A percentile compares a stretch with the other conserved stretches of the same genome.
Conservation (phyloP, 2,797 vertebrate genomes). For the Monodelphis domestica region DNA sequence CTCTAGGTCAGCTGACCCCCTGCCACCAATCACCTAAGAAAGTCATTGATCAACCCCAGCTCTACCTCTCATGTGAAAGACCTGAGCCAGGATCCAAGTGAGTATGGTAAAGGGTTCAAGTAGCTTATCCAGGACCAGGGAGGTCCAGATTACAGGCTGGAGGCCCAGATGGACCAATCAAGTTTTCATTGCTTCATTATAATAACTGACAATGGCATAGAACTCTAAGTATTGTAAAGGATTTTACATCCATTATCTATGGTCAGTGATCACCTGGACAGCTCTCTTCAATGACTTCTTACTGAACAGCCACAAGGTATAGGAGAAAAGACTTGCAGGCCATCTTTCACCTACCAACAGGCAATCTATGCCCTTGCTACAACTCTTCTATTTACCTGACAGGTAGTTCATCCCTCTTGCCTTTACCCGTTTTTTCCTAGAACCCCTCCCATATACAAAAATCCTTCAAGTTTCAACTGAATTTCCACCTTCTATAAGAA, state of each 20-base stretch:
- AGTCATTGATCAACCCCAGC: constrained; percentile 72
- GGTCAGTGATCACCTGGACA: background rate
- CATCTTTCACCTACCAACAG: background rate
- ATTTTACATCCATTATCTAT: background rate
- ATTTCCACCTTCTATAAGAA: background rate
- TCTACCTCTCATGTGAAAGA: background rate
- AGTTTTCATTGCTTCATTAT: background rate
- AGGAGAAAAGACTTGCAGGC: background rate
- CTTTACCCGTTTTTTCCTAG: background rate
- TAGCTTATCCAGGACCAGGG: background rate
- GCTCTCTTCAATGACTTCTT: background rate
- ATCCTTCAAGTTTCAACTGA: background rate
- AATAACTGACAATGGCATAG: background rate
- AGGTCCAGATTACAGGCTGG: background rate
- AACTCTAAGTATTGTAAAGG: background rate
- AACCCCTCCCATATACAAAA: background rate
- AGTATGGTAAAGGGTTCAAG: background rate
- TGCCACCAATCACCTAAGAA: constrained; percentile 69
- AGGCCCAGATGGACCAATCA: background rate
- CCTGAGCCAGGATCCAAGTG: background rate
- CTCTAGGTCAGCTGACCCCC: constrained; percentile 74
- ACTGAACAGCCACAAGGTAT: background rate
- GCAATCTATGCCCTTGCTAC: background rate
- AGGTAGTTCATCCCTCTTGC: background rate
- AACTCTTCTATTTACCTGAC: background rate